Evolutionary conservation across 2,113 vertebrate genomes (phyloP).

Genomic region (Emydocephalus ijimae): DNA sequence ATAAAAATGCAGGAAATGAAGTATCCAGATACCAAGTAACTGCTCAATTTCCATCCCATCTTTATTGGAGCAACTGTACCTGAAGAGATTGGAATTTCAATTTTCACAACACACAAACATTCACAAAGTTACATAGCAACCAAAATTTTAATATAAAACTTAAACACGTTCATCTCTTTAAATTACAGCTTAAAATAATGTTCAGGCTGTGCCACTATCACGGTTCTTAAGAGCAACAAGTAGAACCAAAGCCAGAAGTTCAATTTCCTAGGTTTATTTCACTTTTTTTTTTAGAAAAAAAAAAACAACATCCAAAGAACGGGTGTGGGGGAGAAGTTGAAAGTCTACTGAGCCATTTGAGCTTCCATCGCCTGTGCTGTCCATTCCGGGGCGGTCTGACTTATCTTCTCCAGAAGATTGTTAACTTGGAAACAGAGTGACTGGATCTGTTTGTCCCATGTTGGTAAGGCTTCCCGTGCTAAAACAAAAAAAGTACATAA

Average conservation of each 20-base stretch:
- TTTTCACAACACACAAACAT: background rate
- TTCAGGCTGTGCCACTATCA: background rate
- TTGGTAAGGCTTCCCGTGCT: constrained; percentile 97
- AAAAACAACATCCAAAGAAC: background rate
- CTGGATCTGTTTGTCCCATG: constrained; percentile 99
- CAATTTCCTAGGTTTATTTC: constrained; percentile 39
- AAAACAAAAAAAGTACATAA: background rate
- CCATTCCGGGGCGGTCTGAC: constrained; percentile 91
- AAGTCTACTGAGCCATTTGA: constrained; percentile 90
- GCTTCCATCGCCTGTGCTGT: constrained; percentile 93
- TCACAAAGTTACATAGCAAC: background rate
- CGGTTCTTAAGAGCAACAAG: background rate
- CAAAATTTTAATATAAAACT: background rate
- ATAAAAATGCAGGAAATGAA: background rate
- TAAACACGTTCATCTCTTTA: background rate
- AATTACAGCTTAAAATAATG: background rate
- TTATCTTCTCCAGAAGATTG: constrained; percentile 97
- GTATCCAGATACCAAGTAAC: background rate
- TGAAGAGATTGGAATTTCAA: background rate
- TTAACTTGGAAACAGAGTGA: constrained; percentile 98
- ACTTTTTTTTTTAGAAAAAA: background rate
- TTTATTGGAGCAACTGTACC: background rate
- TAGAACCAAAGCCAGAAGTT: background rate
- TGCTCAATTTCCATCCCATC: background rate
- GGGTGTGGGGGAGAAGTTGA: background rate